Evolutionary conservation across 2,888 invertebrate species (phyloP).

Genomic region (Tachina fera): DNA sequence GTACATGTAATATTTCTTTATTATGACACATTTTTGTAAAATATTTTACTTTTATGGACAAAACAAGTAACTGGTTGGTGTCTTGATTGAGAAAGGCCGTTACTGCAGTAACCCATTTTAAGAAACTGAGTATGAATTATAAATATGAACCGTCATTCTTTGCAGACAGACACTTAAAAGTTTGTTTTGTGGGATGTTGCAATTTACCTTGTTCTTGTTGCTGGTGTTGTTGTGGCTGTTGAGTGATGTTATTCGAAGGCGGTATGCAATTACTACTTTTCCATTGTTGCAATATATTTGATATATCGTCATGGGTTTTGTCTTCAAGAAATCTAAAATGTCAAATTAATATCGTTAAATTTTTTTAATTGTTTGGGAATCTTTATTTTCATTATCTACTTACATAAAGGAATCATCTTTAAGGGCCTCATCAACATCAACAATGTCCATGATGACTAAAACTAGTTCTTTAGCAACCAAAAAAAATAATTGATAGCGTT

Average conservation of each 20-base stretch:
- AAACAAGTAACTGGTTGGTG: slow-evolving; percentile 49
- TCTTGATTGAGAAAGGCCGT: slow-evolving; percentile 38
- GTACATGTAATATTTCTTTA: not conserved
- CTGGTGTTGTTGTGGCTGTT: slow-evolving; percentile 71
- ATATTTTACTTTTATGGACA: slow-evolving; percentile 46
- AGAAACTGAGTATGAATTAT: slow-evolving; percentile 13
- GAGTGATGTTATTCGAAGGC: slow-evolving; percentile 54
- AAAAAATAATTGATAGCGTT: slow-evolving; percentile 12
- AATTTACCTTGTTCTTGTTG: slow-evolving; percentile 79
- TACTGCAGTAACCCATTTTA: slow-evolving; percentile 59
- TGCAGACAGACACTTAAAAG: not conserved
- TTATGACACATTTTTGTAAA: slow-evolving; percentile 40
- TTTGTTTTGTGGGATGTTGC: slow-evolving; percentile 44
- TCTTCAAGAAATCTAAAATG: slow-evolving; percentile 80
- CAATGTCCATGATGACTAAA: slow-evolving; percentile 79
- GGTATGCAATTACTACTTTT: slow-evolving; percentile 79
- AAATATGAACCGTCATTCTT: not conserved
- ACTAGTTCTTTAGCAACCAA: slow-evolving; percentile 17
- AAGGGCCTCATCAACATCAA: slow-evolving; percentile 82
- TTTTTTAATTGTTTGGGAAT: slow-evolving; percentile 15
- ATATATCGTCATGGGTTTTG: slow-evolving; percentile 82
- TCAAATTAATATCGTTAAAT: slow-evolving; percentile 32
- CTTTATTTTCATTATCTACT: slow-evolving; percentile 68
- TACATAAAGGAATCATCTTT: slow-evolving; percentile 83
- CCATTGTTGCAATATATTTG: slow-evolving; percentile 83